Base-by-base conservation (phyloP, 2,888 invertebrate species). In the Lasiommata megera region DNA sequence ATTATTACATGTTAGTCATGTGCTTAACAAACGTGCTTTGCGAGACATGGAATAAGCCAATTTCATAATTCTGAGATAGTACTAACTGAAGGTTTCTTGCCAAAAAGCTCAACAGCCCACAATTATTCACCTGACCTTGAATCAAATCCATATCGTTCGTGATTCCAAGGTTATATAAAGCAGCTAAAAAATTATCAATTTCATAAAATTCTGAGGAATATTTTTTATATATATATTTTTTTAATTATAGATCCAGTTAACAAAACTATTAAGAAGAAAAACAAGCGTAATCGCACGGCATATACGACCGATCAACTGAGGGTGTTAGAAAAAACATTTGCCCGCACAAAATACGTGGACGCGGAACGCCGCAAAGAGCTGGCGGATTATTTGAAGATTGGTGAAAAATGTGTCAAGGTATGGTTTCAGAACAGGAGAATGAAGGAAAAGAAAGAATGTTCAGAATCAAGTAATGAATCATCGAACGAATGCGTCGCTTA, bases 361-460 rank as follows among this genome's bases (percentile, higher is more conserved):
- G 84, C 94, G 1, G 92, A 93, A 0, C 81, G 92, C 38, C 90
- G 96, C 37, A 93, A 93, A 38, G 92, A 94, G 65, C 88, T 96
- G 74, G 93, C 96, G 0, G 77, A 91, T 0, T 67, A 79, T 0
- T 81, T 96, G 0, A 90, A 89, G 44, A 87, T 96, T 1, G 91
- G 92, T 0, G 95, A 96, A 67, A 91, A 94, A 54, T 94, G 94
- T 73, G 93, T 96, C 55, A 96, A 96, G 78, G 93, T 96, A 36
- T 96, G 96, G 96, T 96, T 96, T 75, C 96, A 96, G 73, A 96
- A 96, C 72, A 88, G 95, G 18, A 87, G 96, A 18, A 96, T 96
- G 95, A 94, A 94, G 62, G 88, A 88, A 66, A 95, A 94, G 71
- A 93, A 92, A 67, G 92, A 92, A 64, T 79, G 70, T 0, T 78